These are phyloP conservation scores for Battus philenor DNA, from an alignment of 1,140 invertebrate genomes.

Conservation along the genomic window DNA sequence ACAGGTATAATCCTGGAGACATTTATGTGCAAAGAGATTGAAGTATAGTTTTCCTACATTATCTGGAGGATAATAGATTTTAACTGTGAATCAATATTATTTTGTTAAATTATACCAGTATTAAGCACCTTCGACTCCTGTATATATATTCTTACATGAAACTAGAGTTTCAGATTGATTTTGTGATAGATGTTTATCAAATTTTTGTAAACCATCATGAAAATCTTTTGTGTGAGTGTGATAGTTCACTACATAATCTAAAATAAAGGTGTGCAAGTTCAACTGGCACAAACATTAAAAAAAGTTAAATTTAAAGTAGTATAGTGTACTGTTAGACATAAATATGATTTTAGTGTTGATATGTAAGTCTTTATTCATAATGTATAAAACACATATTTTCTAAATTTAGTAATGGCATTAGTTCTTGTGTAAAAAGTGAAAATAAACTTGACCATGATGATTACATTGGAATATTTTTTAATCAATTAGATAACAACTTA, in stretches of 20 bases:
- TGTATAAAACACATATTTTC: too few species aligned
- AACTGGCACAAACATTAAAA: background rate
- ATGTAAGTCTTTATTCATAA: too few species aligned
- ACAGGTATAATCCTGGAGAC: constrained; percentile 2
- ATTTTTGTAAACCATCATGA: too few species aligned
- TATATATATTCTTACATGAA: constrained; percentile 10
- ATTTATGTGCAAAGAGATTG: constrained; percentile 3
- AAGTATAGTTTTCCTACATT: background rate
- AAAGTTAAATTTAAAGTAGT: background rate
- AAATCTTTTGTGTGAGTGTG: too few species aligned
- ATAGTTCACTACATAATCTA: too few species aligned
- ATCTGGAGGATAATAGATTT: background rate
- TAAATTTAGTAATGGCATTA: too few species aligned
- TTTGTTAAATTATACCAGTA: constrained; percentile 10
- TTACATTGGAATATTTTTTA: too few species aligned
- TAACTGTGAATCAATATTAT: background rate
- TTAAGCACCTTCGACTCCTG: background rate
- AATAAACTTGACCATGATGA: too few species aligned
- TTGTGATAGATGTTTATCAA: background rate
- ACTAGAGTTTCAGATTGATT: background rate
- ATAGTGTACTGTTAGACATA: background rate
- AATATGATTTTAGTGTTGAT: too few species aligned
- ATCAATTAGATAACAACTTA: too few species aligned
- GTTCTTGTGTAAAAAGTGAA: too few species aligned
- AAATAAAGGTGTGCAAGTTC: background rate